Evolutionary conservation across 2,888 invertebrate genomes (phyloP).

Genomic region (Andrena hattorfiana): DNA sequence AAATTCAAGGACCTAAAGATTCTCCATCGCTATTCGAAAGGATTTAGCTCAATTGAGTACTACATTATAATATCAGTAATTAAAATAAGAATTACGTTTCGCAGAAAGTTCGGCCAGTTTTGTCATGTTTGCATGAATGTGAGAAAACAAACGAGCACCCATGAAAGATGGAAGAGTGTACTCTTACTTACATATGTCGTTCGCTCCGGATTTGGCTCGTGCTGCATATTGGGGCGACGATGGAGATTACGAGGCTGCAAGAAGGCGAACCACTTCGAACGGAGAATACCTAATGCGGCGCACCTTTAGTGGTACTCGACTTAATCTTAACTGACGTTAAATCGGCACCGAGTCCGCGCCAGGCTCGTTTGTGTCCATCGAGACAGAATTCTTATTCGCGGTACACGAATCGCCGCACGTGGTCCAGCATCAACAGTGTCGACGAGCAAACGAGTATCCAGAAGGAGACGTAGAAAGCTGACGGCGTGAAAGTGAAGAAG

Average conservation of each 20-base stretch:
- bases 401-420: conserved; percentile 13
- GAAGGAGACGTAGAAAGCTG: not conserved
- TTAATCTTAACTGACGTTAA: conserved; percentile 61
- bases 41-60: too few species aligned
- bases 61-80: too few species aligned
- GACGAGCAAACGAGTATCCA: not conserved
- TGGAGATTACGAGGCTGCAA: conserved; percentile 48
- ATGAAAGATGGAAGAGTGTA: conserved; percentile 6
- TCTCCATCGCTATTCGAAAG: too few species aligned
- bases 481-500: conserved; percentile 12
- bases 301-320: conserved; percentile 45
- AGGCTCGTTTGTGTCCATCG: conserved; percentile 27
- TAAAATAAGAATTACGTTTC: not conserved
- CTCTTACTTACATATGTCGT: conserved; percentile 5
- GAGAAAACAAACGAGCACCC: not conserved
- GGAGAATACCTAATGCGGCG: conserved; percentile 55
- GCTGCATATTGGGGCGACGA: conserved; percentile 47
- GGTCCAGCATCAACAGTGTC: not conserved
- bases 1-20: too few species aligned
- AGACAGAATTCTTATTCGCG: conserved; percentile 10
- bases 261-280: conserved; percentile 44
- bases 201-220: conserved; percentile 48
- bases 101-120: not conserved
- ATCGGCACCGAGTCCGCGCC: conserved; percentile 36
- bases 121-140: not conserved